These are phyloP conservation scores for Sialis fuliginosa DNA, from an alignment of 2,888 invertebrate species.

Conservation along the genomic window DNA sequence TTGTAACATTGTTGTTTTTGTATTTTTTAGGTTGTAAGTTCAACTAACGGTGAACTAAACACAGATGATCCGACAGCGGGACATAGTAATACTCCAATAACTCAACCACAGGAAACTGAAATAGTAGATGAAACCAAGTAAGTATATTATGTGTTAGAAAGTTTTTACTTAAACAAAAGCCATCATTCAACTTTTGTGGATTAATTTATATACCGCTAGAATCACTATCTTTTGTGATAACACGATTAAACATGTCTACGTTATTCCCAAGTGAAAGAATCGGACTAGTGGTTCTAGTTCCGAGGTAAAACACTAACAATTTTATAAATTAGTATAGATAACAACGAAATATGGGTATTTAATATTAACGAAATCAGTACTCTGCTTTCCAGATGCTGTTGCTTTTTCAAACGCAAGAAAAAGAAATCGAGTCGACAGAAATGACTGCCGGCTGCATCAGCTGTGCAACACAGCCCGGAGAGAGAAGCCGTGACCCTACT, in stretches of 20 bases:
- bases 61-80: conserved; percentile 92
- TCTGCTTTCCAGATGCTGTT: conserved; percentile 78
- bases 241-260: no score
- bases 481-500: conserved; percentile 42
- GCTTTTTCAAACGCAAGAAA: conserved; percentile 98
- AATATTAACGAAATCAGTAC: conserved; percentile 17
- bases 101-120: conserved; percentile 82
- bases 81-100: conserved; percentile 94
- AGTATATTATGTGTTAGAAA: conserved; percentile 32
- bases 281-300: no score
- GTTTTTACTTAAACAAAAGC: no score
- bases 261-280: no score
- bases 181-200: no score
- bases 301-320: no score
- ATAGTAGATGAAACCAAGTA: conserved; percentile 96
- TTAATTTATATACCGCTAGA: no score
- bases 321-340: no score
- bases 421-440: conserved; percentile 87
- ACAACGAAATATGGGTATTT: not conserved
- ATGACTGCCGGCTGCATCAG: conserved; percentile 64
- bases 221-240: no score
- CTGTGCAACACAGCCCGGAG: conserved; percentile 44
- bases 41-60: conserved; percentile 89
- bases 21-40: conserved; percentile 73
- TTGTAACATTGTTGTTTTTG: not conserved